phyloP scores from a whole-genome alignment of 2,888 invertebrate species.

The Hoplodrina ambigua region DNA sequence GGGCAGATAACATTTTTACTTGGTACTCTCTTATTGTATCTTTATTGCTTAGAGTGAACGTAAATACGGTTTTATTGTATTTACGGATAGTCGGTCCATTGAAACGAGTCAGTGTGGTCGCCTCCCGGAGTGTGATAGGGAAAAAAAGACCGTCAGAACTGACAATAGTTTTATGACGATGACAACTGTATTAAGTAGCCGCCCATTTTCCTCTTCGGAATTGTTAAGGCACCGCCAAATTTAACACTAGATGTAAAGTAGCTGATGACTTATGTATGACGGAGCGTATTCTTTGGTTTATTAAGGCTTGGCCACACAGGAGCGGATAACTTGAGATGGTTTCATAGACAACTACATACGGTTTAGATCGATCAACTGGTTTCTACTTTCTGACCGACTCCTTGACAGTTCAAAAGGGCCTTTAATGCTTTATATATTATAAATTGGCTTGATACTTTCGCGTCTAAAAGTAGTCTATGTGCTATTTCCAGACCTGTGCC shows the following conservation, averaged over 20 bases:
- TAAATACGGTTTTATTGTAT: constrained; percentile 89
- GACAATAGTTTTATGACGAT: constrained; percentile 81
- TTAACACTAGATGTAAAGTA: constrained; percentile 81
- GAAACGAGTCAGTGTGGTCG: constrained; percentile 84
- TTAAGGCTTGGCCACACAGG: not conserved
- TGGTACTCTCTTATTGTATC: constrained; percentile 84
- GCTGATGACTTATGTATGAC: constrained; percentile 87
- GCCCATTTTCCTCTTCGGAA: constrained; percentile 70
- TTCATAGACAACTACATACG: too few species aligned
- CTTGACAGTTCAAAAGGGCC: too few species aligned
- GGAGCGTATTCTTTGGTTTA: constrained; percentile 73
- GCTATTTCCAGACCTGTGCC: too few species aligned
- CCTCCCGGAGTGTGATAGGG: constrained; percentile 81
- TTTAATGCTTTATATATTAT: too few species aligned
- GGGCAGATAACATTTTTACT: constrained; percentile 75
- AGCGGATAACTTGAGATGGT: not conserved
- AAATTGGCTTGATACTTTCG: too few species aligned
- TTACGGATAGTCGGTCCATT: constrained; percentile 83
- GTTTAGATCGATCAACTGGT: too few species aligned
- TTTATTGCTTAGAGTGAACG: constrained; percentile 85
- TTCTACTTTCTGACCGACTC: too few species aligned
- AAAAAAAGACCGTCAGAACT: constrained; percentile 82
- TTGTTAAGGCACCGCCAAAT: constrained; percentile 84
- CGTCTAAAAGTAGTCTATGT: too few species aligned
- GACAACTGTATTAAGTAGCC: constrained; percentile 84